Base-by-base conservation (phyloP, 1,140 invertebrate species). In the Papilio machaon region DNA sequence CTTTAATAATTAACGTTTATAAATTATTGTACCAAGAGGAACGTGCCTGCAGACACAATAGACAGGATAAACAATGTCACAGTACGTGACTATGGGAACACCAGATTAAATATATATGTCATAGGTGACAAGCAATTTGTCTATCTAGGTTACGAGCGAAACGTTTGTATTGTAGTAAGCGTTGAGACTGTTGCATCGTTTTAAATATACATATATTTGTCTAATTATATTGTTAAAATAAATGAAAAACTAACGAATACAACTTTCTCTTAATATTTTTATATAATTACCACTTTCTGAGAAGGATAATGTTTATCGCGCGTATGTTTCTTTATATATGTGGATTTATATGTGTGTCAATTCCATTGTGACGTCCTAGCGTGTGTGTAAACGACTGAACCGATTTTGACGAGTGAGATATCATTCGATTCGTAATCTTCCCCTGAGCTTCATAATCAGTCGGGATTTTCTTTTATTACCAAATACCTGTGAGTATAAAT, bases 81-180 rank as follows among this genome's bases (percentile, higher is more conserved):
- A 70, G 64, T 70, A 70, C 64, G 64, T 70, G 64, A 70, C 64
- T 70, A 70, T 70, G 64, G 64, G 13, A 19, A 70, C 64, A 10
- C 5, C 64, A 70, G 64, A 70, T 70, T 70, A 70, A 70, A 70
- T 70, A 70, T 70, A 70, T 70, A 70, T 70, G 30, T 70, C 64
- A 70, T 70, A 70, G 64, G 64, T 70, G 64, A 70, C 64, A 70
- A 70, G 64, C 64, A 70, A 70, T 70, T 70, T 70, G 64, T 70
- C 64, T 70, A 70, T 70, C 23, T 70, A 70, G 64, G 64, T 70
- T 70, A 38, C 30, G 64, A 70, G 64, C 3, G 64, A 70, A 38
- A 70, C 30, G 64, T 70, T 70, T 70, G 30, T 70, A 70, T 35
- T 70, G 23, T 70, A 70, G 23, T 38, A 70, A 70, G 64, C 30